phyloP scores from a whole-genome alignment of 2,113 vertebrate species.

The Numenius arquata region DNA sequence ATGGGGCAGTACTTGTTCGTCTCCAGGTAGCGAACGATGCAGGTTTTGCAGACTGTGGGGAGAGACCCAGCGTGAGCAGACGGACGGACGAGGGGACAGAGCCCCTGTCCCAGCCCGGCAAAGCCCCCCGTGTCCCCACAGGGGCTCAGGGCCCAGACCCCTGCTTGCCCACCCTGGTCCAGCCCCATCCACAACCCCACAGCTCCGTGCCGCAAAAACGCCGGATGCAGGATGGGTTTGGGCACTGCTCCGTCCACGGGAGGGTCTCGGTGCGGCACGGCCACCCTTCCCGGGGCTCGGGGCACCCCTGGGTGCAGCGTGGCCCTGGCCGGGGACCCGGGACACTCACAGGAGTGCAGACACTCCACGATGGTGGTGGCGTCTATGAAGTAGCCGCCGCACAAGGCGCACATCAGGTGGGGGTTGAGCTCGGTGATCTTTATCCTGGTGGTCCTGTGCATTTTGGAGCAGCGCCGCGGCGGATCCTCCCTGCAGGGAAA shows the following conservation, averaged over 20 bases:
- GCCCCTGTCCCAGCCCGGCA: not conserved
- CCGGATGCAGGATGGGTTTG: accelerated
- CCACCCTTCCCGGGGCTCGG: not conserved
- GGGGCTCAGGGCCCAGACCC: not conserved
- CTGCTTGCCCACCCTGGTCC: accelerated
- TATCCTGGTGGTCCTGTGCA: slow-evolving; percentile 79
- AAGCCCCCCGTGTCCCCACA: not conserved
- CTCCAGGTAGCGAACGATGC: slow-evolving; percentile 93
- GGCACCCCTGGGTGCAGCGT: not conserved
- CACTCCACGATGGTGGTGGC: slow-evolving; percentile 95
- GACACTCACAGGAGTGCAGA: slow-evolving; percentile 91
- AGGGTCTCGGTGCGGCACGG: accelerated
- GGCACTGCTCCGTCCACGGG: accelerated
- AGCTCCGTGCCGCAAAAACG: accelerated
- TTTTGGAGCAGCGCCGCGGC: slow-evolving; percentile 67
- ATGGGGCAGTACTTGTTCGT: slow-evolving; percentile 95
- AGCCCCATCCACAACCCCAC: not conserved
- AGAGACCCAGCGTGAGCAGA: not conserved
- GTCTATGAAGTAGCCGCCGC: slow-evolving; percentile 93
- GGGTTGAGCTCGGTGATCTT: slow-evolving; percentile 83
- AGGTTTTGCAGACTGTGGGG: slow-evolving; percentile 87
- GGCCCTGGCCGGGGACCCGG: not conserved
- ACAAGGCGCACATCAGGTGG: slow-evolving; percentile 86
- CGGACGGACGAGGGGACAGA: not conserved
- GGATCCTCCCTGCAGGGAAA: slow-evolving; percentile 20